Evolutionary conservation across 2,113 vertebrate species (phyloP), one percentile per base, ranked within the genome.

Genomic region (Lepus americanus): DNA sequence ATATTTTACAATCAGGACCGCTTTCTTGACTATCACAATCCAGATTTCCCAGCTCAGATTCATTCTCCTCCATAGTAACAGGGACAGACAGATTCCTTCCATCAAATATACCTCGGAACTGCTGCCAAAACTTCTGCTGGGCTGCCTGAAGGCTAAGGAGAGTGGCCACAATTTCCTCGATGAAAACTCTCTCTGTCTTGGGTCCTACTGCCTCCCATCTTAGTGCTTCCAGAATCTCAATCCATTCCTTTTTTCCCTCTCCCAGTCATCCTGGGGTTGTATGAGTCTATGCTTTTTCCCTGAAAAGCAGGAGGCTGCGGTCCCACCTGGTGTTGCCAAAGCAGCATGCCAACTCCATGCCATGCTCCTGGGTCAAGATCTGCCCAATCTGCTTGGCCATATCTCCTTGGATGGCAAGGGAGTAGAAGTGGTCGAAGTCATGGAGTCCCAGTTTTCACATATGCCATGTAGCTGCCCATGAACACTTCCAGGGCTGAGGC

Each of bases 401-500:
- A 85, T 99, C 99, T 33, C 99, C 99, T 0, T 94, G 97, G 97
- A 99, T 99, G 51, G 97, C 81, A 0, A 99, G 98, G 0, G 95
- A 98, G 88, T 97, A 99, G 95, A 99, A 99, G 97, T 99, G 99
- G 59, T 99, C 99, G 14, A 99, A 99, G 96, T 99, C 98, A 0
- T 97, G 97, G 53, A 98, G 98, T 31, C 99, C 99, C 77, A 99
- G 98, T 92, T 98, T 99, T 59, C 99, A 98, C 39, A 99, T 98
- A 27, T 99, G 98, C 9, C 99, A 98, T 0, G 99, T 99, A 0
- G 99, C 99, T 0, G 99, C 98, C 61, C 99, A 98, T 91, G 99
- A 99, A 93, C 99, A 99, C 93, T 99, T 99, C 99, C 99, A 99
- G 0, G 99, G 99, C 98, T 99, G 99, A 0, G 99, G 99, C 92